Evolutionary conservation across 2,888 invertebrate genomes (phyloP).

Genomic region (Dorcus hopei): DNA sequence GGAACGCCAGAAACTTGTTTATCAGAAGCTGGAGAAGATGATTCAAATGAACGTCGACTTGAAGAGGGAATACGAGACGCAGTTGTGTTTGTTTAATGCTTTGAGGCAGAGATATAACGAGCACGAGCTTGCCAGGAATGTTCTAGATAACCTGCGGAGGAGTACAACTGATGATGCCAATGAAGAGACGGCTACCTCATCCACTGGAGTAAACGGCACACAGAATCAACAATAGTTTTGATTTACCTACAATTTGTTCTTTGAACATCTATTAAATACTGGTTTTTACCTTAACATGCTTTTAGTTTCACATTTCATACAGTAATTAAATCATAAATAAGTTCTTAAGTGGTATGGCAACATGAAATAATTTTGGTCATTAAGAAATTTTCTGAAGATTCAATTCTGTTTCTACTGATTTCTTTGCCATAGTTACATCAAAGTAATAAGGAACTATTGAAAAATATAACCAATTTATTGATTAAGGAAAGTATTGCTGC

Average conservation of each 20-base stretch:
- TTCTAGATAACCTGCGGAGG: constrained; percentile 1
- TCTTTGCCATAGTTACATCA: background rate
- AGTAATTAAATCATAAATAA: too few relatives aligned
- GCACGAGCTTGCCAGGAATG: constrained; percentile 38
- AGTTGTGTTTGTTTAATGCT: constrained; percentile 68
- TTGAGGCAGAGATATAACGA: constrained; percentile 43
- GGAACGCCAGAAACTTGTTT: constrained; percentile 65
- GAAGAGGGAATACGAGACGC: constrained; percentile 74
- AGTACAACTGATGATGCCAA: background rate
- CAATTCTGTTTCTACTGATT: too few relatives aligned
- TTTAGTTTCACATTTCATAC: background rate
- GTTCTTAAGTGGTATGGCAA: too few relatives aligned
- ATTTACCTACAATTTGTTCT: background rate
- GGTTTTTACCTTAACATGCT: background rate
- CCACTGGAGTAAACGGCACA: background rate
- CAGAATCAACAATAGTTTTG: too few relatives aligned
- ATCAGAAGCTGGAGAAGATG: constrained; percentile 69
- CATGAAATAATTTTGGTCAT: too few relatives aligned
- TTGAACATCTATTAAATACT: background rate
- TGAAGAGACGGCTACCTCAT: background rate
- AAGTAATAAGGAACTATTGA: background rate
- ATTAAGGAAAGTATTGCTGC: constrained; percentile 16
- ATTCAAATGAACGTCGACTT: constrained; percentile 71
- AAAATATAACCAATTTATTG: constrained; percentile 21
- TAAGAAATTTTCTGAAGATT: too few relatives aligned